phyloP scores from a whole-genome alignment of 2,113 vertebrate species.

The Coregonus clupeaformis region DNA sequence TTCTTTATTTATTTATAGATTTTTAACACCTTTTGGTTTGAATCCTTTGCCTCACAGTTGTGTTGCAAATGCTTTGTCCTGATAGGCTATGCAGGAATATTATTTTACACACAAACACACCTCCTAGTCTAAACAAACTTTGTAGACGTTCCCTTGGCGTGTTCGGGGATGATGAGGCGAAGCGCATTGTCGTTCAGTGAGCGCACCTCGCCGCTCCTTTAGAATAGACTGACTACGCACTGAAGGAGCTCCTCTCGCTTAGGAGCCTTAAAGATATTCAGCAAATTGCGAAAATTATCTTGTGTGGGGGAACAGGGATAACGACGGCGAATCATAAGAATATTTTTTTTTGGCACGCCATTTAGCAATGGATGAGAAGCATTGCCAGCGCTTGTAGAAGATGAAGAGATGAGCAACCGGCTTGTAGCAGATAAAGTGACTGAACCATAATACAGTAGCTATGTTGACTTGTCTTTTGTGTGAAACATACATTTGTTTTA shows the following conservation, averaged over 20 bases:
- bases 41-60: not conserved
- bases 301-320: not conserved
- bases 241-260: not conserved
- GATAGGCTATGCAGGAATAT: too few relatives aligned
- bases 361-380: not conserved
- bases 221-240: not conserved
- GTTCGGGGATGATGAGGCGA: conserved; percentile 4
- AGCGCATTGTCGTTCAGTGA: not conserved
- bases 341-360: not conserved
- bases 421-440: conserved; percentile 40
- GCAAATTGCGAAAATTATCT: not conserved
- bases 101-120: not conserved
- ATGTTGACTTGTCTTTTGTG: too few relatives aligned
- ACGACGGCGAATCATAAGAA: not conserved
- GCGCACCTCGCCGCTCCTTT: not conserved
- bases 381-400: conserved; percentile 22
- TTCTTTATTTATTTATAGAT: not conserved
- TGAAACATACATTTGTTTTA: too few relatives aligned
- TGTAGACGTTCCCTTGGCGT: conserved; percentile 32
- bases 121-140: conserved; percentile 1
- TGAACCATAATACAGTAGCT: not conserved
- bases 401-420: conserved; percentile 39
- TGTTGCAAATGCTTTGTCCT: too few relatives aligned
- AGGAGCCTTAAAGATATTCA: not conserved
- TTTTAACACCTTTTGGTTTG: not conserved